Base-by-base conservation (phyloP, 2,113 vertebrate species). In the Morphnarchus princeps region DNA sequence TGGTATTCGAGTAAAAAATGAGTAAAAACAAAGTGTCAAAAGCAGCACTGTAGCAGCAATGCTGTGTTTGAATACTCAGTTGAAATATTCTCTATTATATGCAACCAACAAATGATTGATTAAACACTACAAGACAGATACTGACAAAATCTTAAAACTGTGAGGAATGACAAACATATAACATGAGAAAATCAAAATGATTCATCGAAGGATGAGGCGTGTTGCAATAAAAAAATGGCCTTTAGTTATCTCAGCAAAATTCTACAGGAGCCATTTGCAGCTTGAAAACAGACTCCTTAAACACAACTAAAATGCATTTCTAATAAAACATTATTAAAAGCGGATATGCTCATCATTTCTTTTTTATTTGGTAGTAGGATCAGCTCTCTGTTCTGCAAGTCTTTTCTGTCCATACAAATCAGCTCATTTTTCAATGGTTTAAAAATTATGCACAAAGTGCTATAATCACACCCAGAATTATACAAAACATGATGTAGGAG, bases 241-340 rank as follows among this genome's bases (percentile, higher is more conserved):
- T 74, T 59, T 57, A 54, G 86, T 96, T 92, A 81, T 52, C 78
- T 54, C 85, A 74, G 84, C 49, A 96, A 79, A 95, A 76, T 45
- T n/a, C 25, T 80, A 52, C 52, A 57, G 50, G 59, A 95, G 57
- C 58, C 47, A 38, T 62, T 79, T 87, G n/a, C 66, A 89, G 45
- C 73, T 82, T 78, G 34, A 73, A 87, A 80, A 55, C 62, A 55
- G 55, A 74, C 52, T 83, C 71, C 38, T 76, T 45, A 59, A 85
- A 65, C 28, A 55, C 22, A 67, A 76, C 22, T 71, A 78, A 95
- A 97, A 90, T 47, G 50, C 16, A 82, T 78, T 89, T 91, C 87
- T 89, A 94, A 91, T 81, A 87, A 97, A 91, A 36, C 5, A 43
- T 74, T 82, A 95, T 86, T 95, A 84, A 83, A 97, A 92, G 61